Evolutionary conservation across 2,888 invertebrate genomes (phyloP).

Genomic region (Hetaerina titia): DNA sequence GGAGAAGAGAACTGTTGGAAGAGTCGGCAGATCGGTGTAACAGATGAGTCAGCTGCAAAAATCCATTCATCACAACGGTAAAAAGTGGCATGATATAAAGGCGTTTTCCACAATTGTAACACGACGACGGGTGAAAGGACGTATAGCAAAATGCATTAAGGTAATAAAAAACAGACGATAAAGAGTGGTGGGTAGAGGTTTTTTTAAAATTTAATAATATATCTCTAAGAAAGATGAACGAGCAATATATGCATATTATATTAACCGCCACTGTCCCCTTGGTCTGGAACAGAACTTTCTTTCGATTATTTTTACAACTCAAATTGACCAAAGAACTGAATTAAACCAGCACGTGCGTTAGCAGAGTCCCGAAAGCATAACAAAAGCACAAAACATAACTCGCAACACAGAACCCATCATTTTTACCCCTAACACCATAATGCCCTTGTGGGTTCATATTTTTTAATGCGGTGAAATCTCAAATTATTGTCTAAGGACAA

Average conservation of each 20-base stretch:
- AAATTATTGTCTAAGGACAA: no score
- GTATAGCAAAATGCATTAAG: neutral
- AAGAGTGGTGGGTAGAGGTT: neutral
- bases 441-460: no score
- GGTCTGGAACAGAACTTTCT: neutral
- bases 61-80: neutral
- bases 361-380: neutral
- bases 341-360: neutral
- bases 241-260: neutral
- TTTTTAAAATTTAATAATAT: neutral
- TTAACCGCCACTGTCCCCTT: neutral
- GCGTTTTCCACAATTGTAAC: neutral
- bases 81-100: neutral
- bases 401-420: neutral
- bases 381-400: neutral
- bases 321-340: neutral
- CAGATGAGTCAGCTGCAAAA: neutral
- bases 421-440: no score
- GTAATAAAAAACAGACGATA: neutral
- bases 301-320: neutral
- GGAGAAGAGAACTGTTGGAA: neutral
- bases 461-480: no score
- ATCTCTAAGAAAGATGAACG: neutral
- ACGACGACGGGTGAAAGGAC: neutral
- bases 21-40: neutral